Percentiles rank a stretch among this genome's conserved stretches.
Evolutionary conservation across 1,140 invertebrate species (phyloP).

Genomic region (Sarcophaga bullata): DNA sequence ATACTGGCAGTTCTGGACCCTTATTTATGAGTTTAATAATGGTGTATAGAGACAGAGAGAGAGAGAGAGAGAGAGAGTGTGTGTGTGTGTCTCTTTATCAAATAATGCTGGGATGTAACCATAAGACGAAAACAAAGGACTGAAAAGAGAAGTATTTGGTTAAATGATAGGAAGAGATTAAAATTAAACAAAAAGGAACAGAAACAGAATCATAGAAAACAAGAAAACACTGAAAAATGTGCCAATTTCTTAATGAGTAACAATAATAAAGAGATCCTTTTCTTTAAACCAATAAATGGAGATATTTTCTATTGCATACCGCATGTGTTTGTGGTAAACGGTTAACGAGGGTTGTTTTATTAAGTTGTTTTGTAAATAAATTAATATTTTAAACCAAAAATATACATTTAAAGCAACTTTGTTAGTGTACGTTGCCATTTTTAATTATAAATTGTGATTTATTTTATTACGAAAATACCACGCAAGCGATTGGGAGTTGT

Average conservation of each 20-base stretch:
- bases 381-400: too few species aligned
- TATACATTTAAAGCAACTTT: too few species aligned
- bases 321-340: conserved; percentile 11
- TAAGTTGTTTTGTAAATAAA: neutral
- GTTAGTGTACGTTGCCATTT: too few species aligned
- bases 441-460: too few species aligned
- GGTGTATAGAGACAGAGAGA: too few species aligned
- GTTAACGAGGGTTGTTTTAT: neutral
- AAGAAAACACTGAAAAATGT: neutral
- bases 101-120: neutral
- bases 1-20: neutral
- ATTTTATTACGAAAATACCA: neutral
- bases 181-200: too few species aligned
- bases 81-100: neutral
- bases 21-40: too few species aligned
- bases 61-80: too few species aligned
- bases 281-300: neutral
- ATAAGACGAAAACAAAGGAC: too few species aligned
- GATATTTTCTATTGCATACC: neutral
- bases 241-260: conserved; percentile 18
- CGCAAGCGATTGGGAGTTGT: neutral
- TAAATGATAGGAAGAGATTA: too few species aligned
- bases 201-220: too few species aligned
- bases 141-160: too few species aligned
- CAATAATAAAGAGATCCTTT: conserved; percentile 19